Evolutionary conservation across 2,888 invertebrate species (phyloP).

Genomic region (Hyposoter didymator): DNA sequence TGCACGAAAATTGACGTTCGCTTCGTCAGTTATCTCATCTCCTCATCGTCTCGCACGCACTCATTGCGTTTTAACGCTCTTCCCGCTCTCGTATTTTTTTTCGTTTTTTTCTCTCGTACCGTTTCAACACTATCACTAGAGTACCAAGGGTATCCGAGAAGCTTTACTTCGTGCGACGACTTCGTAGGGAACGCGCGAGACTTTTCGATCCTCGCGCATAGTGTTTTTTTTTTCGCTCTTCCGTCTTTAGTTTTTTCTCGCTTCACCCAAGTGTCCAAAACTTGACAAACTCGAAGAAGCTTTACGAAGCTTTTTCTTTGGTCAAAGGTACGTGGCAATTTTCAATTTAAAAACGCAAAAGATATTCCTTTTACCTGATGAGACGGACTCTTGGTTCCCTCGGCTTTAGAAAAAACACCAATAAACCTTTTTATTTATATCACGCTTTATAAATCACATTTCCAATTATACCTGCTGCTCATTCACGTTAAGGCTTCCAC

Average conservation of each 20-base stretch:
- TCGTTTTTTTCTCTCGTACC: constrained; percentile 6
- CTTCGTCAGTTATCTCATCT: constrained; percentile 39
- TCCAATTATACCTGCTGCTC: background rate
- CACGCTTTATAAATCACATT: background rate
- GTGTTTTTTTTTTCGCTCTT: background rate
- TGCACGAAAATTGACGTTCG: constrained; percentile 36
- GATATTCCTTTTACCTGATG: background rate
- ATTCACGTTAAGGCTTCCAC: background rate
- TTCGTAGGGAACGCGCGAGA: constrained; percentile 50
- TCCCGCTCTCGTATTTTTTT: background rate
- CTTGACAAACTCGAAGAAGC: background rate
- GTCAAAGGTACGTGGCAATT: constrained; percentile 11
- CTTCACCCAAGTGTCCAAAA: background rate
- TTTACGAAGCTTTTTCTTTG: background rate
- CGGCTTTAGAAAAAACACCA: background rate
- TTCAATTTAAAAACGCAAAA: background rate
- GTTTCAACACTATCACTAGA: background rate
- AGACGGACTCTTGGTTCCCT: background rate
- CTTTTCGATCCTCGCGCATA: background rate
- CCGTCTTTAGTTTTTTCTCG: background rate
- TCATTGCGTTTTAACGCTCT: constrained; percentile 12
- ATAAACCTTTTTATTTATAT: background rate
- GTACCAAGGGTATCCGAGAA: constrained; percentile 29
- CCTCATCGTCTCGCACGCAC: constrained; percentile 22
- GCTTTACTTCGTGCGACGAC: constrained; percentile 41